phyloP scores from a whole-genome alignment of 2,113 vertebrate genomes.

The Istiophorus platypterus region DNA sequence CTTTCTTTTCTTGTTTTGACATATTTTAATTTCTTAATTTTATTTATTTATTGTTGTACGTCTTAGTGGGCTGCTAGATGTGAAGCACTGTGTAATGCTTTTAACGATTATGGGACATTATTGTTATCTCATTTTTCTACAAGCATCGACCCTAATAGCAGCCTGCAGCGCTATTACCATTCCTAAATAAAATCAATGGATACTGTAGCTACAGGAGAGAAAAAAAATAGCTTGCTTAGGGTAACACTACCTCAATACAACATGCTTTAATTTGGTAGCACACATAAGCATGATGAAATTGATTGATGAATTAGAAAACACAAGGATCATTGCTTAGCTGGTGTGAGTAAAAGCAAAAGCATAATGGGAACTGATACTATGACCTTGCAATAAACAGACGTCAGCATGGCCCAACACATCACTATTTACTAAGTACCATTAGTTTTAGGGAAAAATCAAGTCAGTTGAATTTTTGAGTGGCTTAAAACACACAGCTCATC shows the following conservation, averaged over 20 bases:
- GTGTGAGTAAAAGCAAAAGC: conserved; percentile 34
- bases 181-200: conserved; percentile 16
- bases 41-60: not conserved
- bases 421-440: not conserved
- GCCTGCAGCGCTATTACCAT: conserved; percentile 20
- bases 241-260: conserved; percentile 16
- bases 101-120: conserved; percentile 15
- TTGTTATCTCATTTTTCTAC: not conserved
- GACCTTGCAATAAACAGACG: conserved; percentile 31
- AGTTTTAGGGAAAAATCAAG: conserved; percentile 18
- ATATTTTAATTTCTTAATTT: not conserved
- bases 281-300: conserved; percentile 28
- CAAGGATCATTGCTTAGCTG: conserved; percentile 5
- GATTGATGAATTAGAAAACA: conserved; percentile 35
- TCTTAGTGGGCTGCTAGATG: not conserved
- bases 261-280: conserved; percentile 40
- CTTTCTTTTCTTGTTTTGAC: not conserved
- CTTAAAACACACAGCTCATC: not conserved
- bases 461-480: not conserved
- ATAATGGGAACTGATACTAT: conserved; percentile 17
- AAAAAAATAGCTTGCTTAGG: not conserved
- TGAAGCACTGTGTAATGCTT: conserved; percentile 30
- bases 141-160: conserved; percentile 15
- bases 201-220: conserved; percentile 1
- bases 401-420: not conserved